phyloP scores from a whole-genome alignment of 2,797 vertebrate genomes.

The Acipenser transmontanus region DNA sequence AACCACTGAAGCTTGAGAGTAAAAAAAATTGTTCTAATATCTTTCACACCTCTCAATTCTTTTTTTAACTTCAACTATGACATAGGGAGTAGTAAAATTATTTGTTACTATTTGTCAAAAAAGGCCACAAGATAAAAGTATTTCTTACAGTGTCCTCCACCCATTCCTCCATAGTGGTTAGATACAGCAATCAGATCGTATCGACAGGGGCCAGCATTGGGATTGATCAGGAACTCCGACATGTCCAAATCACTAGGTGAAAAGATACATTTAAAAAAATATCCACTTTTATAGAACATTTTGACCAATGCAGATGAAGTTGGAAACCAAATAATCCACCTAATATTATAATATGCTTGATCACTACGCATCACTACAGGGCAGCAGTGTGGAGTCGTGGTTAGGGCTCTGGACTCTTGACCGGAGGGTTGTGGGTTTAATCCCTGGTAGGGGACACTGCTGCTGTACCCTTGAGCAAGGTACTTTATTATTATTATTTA shows the following conservation, averaged over 20 bases:
- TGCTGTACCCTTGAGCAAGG: no score
- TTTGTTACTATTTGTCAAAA: slow-evolving; percentile 3
- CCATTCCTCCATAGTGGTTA: slow-evolving; percentile 98
- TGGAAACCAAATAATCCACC: no score
- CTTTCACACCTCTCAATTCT: no score
- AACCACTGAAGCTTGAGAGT: not conserved
- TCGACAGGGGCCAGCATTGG: slow-evolving; percentile 85
- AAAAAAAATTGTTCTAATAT: not conserved
- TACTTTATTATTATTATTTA: no score
- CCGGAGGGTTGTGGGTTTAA: no score
- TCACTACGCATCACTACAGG: no score
- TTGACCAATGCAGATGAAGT: no score
- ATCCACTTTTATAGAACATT: not conserved
- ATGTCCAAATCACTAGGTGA: slow-evolving; percentile 88
- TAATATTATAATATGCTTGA: no score
- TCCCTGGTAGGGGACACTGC: no score
- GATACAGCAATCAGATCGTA: slow-evolving; percentile 96
- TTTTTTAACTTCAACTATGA: no score
- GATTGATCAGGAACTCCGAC: slow-evolving; percentile 97
- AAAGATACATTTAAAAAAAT: slow-evolving; percentile 30
- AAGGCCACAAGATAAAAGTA: not conserved
- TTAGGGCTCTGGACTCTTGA: no score
- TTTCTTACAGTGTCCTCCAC: slow-evolving; percentile 94
- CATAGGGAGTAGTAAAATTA: not conserved
- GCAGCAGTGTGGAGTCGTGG: no score